These are phyloP conservation scores for Siniperca obscura DNA, from an alignment of 2,797 vertebrate genomes.

Conservation along the genomic window DNA sequence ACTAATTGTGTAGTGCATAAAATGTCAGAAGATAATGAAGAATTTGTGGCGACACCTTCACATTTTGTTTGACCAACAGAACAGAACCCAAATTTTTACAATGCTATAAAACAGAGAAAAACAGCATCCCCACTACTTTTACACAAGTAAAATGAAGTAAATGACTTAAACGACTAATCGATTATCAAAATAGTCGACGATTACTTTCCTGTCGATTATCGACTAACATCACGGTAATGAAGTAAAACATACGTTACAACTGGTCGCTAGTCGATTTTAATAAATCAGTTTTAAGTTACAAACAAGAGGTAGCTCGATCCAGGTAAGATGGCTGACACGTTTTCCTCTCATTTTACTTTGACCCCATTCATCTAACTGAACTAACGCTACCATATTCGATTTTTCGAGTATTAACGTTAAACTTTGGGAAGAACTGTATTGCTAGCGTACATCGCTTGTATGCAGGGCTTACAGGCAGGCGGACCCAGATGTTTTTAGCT, in stretches of 20 bases:
- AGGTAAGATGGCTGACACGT: conserved; percentile 37
- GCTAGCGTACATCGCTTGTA: too few relatives aligned
- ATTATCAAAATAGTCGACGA: background rate
- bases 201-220: background rate
- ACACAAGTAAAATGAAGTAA: too few relatives aligned
- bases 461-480: background rate
- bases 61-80: background rate
- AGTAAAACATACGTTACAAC: background rate
- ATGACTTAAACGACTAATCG: background rate
- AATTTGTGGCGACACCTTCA: background rate
- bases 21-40: too few relatives aligned
- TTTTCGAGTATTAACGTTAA: background rate
- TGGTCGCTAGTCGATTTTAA: background rate
- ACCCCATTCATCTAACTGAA: background rate
- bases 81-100: background rate
- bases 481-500: background rate
- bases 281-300: background rate
- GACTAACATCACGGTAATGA: background rate
- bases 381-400: too few relatives aligned
- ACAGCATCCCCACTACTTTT: too few relatives aligned
- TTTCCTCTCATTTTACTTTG: background rate
- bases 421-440: background rate
- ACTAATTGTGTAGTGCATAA: too few relatives aligned
- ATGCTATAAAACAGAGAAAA: background rate
- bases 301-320: background rate